phyloP scores from a whole-genome alignment of 2,888 invertebrate genomes.

The Xanthia togata region DNA sequence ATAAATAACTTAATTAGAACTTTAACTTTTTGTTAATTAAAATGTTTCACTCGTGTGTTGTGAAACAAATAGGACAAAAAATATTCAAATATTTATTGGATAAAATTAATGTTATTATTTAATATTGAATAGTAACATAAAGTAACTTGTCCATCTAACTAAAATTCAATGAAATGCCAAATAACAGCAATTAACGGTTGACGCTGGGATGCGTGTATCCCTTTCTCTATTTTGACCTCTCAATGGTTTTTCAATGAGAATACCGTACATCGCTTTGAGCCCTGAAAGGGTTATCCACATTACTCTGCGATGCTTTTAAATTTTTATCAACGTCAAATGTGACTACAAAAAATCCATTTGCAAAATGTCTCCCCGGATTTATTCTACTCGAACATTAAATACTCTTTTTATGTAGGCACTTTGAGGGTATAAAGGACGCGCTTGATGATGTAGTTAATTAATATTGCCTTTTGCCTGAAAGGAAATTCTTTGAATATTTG shows the following conservation, averaged over 20 bases:
- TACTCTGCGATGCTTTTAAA: conserved; percentile 82
- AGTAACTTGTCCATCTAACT: neutral
- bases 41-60: neutral
- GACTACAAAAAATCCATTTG: conserved; percentile 82
- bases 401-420: conserved; percentile 63
- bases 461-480: conserved; percentile 60
- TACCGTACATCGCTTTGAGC: conserved; percentile 79
- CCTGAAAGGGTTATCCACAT: conserved; percentile 84
- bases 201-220: conserved; percentile 70
- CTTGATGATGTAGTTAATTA: conserved; percentile 67
- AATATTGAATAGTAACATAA: neutral
- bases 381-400: conserved; percentile 65
- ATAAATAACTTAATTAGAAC: neutral
- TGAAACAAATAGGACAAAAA: neutral
- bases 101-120: neutral
- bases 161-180: conserved; percentile 5
- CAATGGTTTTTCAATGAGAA: conserved; percentile 85
- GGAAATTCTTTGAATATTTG: conserved; percentile 57
- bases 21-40: neutral
- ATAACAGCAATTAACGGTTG: conserved; percentile 40
- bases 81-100: neutral
- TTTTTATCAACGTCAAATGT: conserved; percentile 83
- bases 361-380: conserved; percentile 73
- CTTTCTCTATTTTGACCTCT: conserved; percentile 80
- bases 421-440: conserved; percentile 58